Conservation (phyloP, 2,888 invertebrate genomes). For the Noctua comes region DNA sequence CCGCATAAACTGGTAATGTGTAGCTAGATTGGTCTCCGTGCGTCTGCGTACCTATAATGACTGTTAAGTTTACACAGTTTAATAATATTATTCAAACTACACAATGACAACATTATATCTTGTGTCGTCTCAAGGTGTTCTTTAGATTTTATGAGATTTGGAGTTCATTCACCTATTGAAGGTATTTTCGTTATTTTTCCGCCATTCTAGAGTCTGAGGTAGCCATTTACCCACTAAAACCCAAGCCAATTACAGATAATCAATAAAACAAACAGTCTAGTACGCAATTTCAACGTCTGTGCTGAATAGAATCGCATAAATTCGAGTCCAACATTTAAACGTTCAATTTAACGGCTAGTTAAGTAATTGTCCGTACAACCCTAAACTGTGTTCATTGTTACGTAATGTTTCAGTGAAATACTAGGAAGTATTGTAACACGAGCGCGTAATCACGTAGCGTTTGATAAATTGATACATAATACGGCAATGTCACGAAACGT, state of each 20-base stretch:
- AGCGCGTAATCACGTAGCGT: slow-evolving; percentile 60
- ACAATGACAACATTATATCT: not conserved
- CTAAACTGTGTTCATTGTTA: slow-evolving; percentile 44
- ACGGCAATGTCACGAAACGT: slow-evolving; percentile 58
- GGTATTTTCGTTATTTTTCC: not conserved
- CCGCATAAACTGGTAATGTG: no score
- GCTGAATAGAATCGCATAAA: slow-evolving; percentile 15
- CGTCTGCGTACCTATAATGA: not conserved
- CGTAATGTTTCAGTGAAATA: slow-evolving; percentile 47
- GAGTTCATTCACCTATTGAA: slow-evolving; percentile 5
- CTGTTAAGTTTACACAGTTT: slow-evolving; percentile 16
- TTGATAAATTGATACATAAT: slow-evolving; percentile 60
- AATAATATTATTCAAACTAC: slow-evolving; percentile 20
- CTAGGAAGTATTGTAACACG: slow-evolving; percentile 61
- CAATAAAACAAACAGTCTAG: slow-evolving; percentile 27
- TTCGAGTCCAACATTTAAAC: slow-evolving; percentile 22
- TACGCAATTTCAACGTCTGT: slow-evolving; percentile 24
- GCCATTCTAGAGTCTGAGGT: slow-evolving; percentile 4
- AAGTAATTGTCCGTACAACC: slow-evolving; percentile 51
- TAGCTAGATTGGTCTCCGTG: no score
- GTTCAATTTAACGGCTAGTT: slow-evolving; percentile 30
- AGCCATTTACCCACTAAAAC: slow-evolving; percentile 9
- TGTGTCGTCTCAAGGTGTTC: slow-evolving; percentile 3
- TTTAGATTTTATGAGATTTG: not conserved
- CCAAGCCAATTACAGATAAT: slow-evolving; percentile 23